A percentile compares a stretch with the other conserved stretches of the same genome.
phyloP scores from a whole-genome alignment of 2,888 invertebrate species.

The Celastrina argiolus region DNA sequence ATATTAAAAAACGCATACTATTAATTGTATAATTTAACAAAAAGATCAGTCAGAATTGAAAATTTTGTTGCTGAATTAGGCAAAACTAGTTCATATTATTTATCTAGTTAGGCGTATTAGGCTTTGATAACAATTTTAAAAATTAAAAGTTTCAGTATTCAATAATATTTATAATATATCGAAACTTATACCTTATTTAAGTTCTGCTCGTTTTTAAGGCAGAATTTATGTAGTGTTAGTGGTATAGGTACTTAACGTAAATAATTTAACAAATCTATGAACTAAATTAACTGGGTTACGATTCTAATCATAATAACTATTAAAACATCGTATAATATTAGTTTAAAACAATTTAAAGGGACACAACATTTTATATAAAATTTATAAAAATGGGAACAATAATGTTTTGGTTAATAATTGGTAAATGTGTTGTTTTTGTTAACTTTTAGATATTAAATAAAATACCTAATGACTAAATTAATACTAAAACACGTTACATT shows the following conservation, averaged over 20 bases:
- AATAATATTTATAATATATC: not conserved
- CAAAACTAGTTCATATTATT: not conserved
- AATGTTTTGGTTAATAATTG: constrained; percentile 65
- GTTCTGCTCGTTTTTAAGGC: not conserved
- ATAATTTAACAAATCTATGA: constrained; percentile 42
- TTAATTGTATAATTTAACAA: not conserved
- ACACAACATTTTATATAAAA: constrained; percentile 71
- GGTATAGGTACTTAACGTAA: not conserved
- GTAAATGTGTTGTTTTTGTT: constrained; percentile 34
- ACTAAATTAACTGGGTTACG: constrained; percentile 46
- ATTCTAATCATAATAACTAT: constrained; percentile 30
- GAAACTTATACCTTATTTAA: not conserved
- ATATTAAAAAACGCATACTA: not conserved
- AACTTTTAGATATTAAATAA: constrained; percentile 44
- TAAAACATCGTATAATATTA: constrained; percentile 25
- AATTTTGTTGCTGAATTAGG: not conserved
- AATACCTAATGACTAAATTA: constrained; percentile 45
- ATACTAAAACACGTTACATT: constrained; percentile 25
- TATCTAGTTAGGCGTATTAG: constrained; percentile 6
- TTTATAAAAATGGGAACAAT: constrained; percentile 72
- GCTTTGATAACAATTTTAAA: not conserved
- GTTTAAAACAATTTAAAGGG: constrained; percentile 56
- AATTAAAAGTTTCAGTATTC: not conserved
- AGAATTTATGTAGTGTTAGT: not conserved
- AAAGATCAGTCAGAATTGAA: not conserved